Evolutionary conservation across 2,113 vertebrate genomes (phyloP).

Genomic region (Formicarius rufipectus): DNA sequence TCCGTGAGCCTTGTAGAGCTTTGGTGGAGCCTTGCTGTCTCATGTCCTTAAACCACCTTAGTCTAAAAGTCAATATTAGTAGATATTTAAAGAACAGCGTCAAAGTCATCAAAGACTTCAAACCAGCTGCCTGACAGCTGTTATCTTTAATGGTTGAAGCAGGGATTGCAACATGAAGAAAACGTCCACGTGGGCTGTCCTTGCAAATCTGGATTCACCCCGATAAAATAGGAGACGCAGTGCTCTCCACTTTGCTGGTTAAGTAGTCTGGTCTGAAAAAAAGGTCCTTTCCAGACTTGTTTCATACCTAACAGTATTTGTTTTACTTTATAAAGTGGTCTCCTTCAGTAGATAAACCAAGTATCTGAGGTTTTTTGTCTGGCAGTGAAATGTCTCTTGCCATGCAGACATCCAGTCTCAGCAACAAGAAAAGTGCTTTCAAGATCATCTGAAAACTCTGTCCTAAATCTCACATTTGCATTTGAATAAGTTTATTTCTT

Average conservation of each 20-base stretch:
- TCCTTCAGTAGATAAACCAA: not conserved
- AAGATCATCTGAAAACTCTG: not conserved
- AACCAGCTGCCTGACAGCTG: not conserved
- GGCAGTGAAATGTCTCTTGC: not conserved
- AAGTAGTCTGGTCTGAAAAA: not conserved
- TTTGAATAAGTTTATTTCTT: conserved; percentile 47
- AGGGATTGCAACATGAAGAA: not conserved
- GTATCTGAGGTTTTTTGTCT: not conserved
- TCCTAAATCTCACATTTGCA: not conserved
- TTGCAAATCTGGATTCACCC: not conserved
- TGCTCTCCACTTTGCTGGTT: not conserved
- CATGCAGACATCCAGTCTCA: not conserved
- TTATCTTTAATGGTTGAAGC: not conserved
- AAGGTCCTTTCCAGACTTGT: not conserved
- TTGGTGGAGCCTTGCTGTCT: not conserved
- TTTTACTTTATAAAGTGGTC: not conserved
- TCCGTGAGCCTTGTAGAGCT: not conserved
- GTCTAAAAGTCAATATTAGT: not conserved
- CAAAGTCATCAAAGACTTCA: not conserved
- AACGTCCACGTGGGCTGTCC: not conserved
- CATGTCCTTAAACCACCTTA: not conserved
- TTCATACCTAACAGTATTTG: not conserved
- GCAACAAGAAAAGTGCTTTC: not conserved
- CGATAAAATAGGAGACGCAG: not conserved
- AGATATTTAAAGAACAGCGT: not conserved